These are phyloP conservation scores for Yponomeuta evonymella DNA, from an alignment of 2,888 invertebrate species.

Conservation along the genomic window DNA sequence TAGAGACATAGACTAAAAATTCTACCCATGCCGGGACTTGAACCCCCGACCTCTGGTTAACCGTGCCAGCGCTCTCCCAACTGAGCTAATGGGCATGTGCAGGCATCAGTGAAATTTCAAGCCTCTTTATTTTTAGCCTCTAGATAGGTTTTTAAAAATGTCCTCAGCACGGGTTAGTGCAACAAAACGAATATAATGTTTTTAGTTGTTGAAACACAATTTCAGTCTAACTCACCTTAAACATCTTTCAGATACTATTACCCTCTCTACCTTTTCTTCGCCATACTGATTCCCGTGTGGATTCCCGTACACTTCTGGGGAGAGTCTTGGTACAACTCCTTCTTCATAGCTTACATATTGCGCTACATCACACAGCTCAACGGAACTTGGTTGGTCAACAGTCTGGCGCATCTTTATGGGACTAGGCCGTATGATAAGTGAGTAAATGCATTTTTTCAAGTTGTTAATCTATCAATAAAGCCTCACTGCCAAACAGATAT, in stretches of 20 bases:
- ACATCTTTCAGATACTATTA: conserved; percentile 79
- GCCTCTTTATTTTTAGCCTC: no score
- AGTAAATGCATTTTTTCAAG: conserved; percentile 29
- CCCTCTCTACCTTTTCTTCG: conserved; percentile 73
- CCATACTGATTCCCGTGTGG: conserved; percentile 77
- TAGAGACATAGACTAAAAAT: no score
- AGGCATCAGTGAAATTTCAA: no score
- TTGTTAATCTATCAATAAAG: no score
- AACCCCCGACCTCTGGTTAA: no score
- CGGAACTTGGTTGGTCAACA: conserved; percentile 89
- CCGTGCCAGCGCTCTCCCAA: no score
- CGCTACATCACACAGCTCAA: conserved; percentile 81
- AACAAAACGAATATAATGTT: no score
- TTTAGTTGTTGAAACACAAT: neutral
- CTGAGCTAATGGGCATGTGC: no score
- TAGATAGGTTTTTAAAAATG: no score
- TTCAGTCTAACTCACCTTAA: neutral
- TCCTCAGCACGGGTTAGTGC: no score
- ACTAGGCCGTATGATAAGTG: conserved; percentile 85
- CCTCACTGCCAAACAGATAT: no score
- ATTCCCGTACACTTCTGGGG: conserved; percentile 82
- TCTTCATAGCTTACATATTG: conserved; percentile 77
- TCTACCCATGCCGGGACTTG: no score
- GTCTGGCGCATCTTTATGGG: conserved; percentile 87
- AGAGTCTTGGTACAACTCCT: conserved; percentile 77